These are phyloP conservation scores for Ammospiza maritima DNA, from an alignment of 2,797 vertebrate genomes.

Conservation along the genomic window DNA sequence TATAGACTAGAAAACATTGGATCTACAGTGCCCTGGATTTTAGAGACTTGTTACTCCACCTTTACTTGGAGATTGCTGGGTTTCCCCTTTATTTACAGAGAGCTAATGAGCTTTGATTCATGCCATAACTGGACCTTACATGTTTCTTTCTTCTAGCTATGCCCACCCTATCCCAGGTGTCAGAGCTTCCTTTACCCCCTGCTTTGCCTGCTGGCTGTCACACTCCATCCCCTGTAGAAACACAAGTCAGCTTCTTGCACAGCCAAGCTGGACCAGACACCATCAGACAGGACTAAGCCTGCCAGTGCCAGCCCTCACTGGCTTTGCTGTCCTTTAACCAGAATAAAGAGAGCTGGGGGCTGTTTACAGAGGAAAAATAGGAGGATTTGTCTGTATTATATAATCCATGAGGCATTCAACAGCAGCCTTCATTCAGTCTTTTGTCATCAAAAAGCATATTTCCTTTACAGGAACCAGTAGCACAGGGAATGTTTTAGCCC, in stretches of 20 bases:
- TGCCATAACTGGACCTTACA: background rate
- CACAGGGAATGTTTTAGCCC: background rate
- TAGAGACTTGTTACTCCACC: background rate
- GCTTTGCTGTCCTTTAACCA: background rate
- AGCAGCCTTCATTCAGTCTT: background rate
- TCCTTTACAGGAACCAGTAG: background rate
- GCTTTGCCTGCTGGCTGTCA: background rate
- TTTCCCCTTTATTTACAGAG: background rate
- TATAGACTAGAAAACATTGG: background rate
- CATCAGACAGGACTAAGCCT: background rate
- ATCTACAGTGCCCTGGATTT: background rate
- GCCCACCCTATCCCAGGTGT: background rate
- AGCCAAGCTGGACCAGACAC: background rate
- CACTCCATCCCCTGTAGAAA: background rate
- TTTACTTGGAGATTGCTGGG: background rate
- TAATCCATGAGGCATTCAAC: background rate
- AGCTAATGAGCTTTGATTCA: constrained; percentile 2
- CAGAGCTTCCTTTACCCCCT: background rate
- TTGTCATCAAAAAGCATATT: background rate
- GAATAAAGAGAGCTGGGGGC: background rate
- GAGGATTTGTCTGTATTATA: background rate
- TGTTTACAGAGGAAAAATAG: background rate
- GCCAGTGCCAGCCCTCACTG: background rate
- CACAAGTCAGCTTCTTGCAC: background rate
- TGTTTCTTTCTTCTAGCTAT: background rate